These are phyloP conservation scores for Apomyelois bistriatella DNA, from an alignment of 2,888 invertebrate species.

Conservation along the genomic window DNA sequence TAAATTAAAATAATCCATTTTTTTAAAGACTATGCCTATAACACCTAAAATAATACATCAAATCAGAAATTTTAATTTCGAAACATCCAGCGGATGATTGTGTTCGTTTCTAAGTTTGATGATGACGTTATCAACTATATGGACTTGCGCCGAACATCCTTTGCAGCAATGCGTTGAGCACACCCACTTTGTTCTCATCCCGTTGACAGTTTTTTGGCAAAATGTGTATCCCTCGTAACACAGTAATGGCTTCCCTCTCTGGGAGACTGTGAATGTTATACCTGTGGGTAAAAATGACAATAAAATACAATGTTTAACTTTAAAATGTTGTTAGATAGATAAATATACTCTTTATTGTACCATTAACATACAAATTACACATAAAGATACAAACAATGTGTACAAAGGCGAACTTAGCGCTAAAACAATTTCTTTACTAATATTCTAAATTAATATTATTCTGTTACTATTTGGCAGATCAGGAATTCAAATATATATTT, in stretches of 20 bases:
- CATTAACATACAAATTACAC: too few relatives aligned
- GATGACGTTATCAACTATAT: not conserved
- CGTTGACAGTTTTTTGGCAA: slow-evolving; percentile 13
- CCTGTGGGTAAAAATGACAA: slow-evolving; percentile 19
- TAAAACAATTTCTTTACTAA: too few relatives aligned
- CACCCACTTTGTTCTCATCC: slow-evolving; percentile 37
- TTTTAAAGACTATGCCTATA: too few relatives aligned
- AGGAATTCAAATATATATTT: too few relatives aligned
- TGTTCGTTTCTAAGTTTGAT: slow-evolving; percentile 14
- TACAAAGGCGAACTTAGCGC: too few relatives aligned
- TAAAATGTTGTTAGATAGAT: too few relatives aligned
- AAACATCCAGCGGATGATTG: not conserved
- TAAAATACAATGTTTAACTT: not conserved
- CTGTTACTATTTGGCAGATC: too few relatives aligned
- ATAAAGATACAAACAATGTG: too few relatives aligned
- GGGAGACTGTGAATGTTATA: slow-evolving; percentile 16
- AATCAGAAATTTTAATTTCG: not conserved
- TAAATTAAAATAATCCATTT: too few relatives aligned
- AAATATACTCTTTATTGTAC: too few relatives aligned
- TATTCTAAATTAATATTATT: too few relatives aligned
- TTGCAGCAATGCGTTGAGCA: slow-evolving; percentile 34
- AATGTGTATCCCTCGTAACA: slow-evolving; percentile 3
- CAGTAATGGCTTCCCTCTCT: slow-evolving; percentile 22
- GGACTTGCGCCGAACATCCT: slow-evolving; percentile 32
- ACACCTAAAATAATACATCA: not conserved